Evolutionary conservation across 2,113 vertebrate genomes (phyloP).

Genomic region (Carettochelys insculpta): DNA sequence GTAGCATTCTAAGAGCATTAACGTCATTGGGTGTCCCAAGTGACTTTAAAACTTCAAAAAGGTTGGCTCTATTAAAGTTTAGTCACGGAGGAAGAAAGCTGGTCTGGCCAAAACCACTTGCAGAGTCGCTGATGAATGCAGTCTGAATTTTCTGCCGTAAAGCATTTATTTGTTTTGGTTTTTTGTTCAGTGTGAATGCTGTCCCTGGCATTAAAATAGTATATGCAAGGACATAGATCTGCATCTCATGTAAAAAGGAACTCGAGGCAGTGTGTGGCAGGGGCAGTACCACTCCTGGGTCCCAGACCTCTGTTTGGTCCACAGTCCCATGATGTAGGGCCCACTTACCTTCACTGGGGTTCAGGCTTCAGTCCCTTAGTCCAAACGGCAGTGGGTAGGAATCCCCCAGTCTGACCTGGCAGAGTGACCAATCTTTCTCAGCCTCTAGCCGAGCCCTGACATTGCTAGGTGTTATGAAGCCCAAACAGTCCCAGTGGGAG

Average conservation of each 20-base stretch:
- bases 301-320: too few species aligned
- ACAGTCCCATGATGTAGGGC: too few species aligned
- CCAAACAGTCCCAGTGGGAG: too few species aligned
- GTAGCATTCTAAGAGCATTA: conserved; percentile 10
- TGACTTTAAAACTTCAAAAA: conserved; percentile 28
- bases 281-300: too few species aligned
- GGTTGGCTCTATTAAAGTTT: not conserved
- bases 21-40: not conserved
- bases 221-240: not conserved
- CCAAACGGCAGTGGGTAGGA: too few species aligned
- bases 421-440: too few species aligned
- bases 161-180: not conserved
- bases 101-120: not conserved
- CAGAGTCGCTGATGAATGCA: not conserved
- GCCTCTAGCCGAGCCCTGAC: too few species aligned
- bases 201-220: not conserved
- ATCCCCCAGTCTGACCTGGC: too few species aligned
- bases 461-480: too few species aligned
- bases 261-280: too few species aligned
- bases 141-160: not conserved
- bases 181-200: not conserved
- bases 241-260: not conserved
- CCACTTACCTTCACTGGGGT: too few species aligned
- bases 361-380: too few species aligned
- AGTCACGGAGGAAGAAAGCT: not conserved